Conservation (phyloP, 2,888 invertebrate genomes). For the Petrolisthes cinctipes region DNA sequence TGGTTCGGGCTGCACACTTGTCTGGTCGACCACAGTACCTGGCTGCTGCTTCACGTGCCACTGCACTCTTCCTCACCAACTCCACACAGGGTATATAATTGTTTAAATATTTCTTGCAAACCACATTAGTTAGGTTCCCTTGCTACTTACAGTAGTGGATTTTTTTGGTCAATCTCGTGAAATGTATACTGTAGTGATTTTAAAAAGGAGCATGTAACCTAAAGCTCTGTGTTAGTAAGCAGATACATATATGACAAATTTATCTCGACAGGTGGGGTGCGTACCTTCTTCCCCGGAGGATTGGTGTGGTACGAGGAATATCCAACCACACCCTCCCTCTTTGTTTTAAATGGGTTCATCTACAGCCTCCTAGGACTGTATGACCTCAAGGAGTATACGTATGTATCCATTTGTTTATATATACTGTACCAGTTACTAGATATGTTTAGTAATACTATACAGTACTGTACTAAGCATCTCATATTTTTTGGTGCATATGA, state of each 20-base stretch:
- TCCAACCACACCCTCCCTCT: constrained; percentile 93
- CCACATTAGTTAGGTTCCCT: neutral
- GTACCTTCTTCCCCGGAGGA: constrained; percentile 86
- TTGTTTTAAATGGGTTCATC: constrained; percentile 98
- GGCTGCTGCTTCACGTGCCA: constrained; percentile 83
- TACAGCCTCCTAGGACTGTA: constrained; percentile 96
- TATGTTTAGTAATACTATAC: too few relatives aligned
- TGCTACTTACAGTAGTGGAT: neutral
- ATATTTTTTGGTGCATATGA: too few relatives aligned
- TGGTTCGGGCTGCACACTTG: constrained; percentile 89
- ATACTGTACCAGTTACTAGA: too few relatives aligned
- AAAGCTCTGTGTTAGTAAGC: neutral
- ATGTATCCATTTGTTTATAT: constrained; percentile 8
- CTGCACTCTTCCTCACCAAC: constrained; percentile 82
- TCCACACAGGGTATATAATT: constrained; percentile 73
- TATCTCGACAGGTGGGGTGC: constrained; percentile 79
- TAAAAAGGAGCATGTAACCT: neutral
- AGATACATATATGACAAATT: neutral
- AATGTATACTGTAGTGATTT: neutral
- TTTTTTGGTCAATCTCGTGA: neutral
- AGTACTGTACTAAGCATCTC: too few relatives aligned
- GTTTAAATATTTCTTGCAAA: neutral
- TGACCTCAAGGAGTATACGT: constrained; percentile 80
- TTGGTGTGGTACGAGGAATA: constrained; percentile 98
- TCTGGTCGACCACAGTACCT: constrained; percentile 81